These are phyloP conservation scores for Pelochelys cantorii DNA, from an alignment of 2,797 vertebrate species.

Conservation along the genomic window DNA sequence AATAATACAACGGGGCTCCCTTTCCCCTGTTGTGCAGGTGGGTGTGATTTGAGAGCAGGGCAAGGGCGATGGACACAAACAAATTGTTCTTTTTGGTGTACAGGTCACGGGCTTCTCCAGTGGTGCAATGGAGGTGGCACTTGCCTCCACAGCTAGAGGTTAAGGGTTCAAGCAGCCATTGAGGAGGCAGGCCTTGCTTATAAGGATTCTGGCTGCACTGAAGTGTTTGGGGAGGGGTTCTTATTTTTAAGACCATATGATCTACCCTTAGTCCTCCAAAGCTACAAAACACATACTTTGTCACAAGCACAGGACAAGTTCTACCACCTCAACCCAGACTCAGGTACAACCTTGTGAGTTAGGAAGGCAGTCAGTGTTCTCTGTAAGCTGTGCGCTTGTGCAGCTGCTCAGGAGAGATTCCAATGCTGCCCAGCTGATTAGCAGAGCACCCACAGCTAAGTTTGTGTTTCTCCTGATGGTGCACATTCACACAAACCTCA, in stretches of 20 bases:
- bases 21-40: background rate
- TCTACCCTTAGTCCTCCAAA: background rate
- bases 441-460: too few species aligned
- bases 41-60: background rate
- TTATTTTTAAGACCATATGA: slow-evolving; percentile 30
- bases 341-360: background rate
- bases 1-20: too few species aligned
- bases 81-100: background rate
- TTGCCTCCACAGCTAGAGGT: too few species aligned
- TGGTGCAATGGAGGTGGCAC: too few species aligned
- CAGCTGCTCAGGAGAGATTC: too few species aligned
- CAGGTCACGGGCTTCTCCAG: background rate
- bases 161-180: background rate
- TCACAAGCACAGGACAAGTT: background rate
- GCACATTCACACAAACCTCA: too few species aligned
- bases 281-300: background rate
- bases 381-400: too few species aligned
- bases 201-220: background rate
- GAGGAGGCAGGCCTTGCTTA: background rate
- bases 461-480: too few species aligned
- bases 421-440: too few species aligned
- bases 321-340: background rate
- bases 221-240: background rate
- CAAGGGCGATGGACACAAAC: background rate
- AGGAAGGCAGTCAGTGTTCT: background rate